Percentiles rank a stretch among this genome's conserved stretches.
Evolutionary conservation across 1,140 invertebrate genomes (phyloP).

Genomic region (Drosophila prosaltans): DNA sequence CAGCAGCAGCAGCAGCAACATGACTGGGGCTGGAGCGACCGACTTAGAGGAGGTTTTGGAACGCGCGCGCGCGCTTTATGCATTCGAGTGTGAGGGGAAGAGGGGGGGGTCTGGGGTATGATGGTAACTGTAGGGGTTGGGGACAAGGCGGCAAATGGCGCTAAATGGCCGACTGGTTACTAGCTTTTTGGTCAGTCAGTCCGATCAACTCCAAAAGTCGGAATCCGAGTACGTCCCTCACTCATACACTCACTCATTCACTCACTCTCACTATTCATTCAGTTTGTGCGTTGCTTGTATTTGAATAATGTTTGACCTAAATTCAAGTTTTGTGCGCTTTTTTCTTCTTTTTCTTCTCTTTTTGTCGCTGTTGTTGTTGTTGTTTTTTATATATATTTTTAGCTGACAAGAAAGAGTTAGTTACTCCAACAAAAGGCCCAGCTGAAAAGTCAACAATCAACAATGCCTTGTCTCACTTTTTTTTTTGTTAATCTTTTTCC

Average conservation of each 20-base stretch:
- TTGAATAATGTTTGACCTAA: constrained; percentile 81
- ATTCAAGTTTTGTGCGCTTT: constrained; percentile 71
- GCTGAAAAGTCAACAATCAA: constrained; percentile 78
- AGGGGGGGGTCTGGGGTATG: constrained; percentile 24
- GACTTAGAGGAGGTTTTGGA: constrained; percentile 66
- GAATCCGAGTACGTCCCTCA: background rate
- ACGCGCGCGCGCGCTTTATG: constrained; percentile 70
- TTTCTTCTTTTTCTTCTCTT: constrained; percentile 14
- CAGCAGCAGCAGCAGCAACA: constrained; percentile 41
- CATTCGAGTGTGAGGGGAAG: constrained; percentile 53
- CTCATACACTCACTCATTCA: constrained; percentile 13
- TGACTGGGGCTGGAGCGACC: constrained; percentile 61
- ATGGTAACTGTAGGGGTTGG: too few relatives aligned
- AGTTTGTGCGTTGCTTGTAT: constrained; percentile 63
- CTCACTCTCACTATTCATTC: constrained; percentile 61
- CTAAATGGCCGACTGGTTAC: constrained; percentile 74
- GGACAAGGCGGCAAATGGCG: constrained; percentile 52
- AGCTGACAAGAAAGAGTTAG: constrained; percentile 73
- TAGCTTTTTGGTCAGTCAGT: constrained; percentile 59
- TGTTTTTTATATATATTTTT: constrained; percentile 17
- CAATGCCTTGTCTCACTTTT: constrained; percentile 63
- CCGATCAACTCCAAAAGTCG: constrained; percentile 10
- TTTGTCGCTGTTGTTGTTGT: constrained; percentile 37
- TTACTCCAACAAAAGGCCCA: constrained; percentile 66
- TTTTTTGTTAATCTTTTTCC: constrained; percentile 38